Conservation (phyloP, 2,888 invertebrate genomes). For the Hermodice carunculata region DNA sequence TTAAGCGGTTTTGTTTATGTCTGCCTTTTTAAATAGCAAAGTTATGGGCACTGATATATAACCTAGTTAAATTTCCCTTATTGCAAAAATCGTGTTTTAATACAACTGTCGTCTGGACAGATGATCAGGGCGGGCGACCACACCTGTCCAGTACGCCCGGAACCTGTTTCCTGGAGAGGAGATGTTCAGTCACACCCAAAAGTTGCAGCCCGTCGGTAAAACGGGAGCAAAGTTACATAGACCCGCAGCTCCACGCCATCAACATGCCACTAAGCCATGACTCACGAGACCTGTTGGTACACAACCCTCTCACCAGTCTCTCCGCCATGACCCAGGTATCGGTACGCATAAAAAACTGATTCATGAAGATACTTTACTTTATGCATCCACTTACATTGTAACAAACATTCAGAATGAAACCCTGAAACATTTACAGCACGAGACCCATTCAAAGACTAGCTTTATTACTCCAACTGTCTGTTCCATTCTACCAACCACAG, state of each 20-base stretch:
- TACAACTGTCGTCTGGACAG: too few species aligned
- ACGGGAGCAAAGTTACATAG: slow-evolving; percentile 30
- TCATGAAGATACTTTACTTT: background rate
- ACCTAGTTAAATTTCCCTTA: too few species aligned
- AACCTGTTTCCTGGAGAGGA: slow-evolving; percentile 60
- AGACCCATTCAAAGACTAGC: too few species aligned
- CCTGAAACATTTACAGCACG: too few species aligned
- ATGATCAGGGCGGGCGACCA: slow-evolving; percentile 53
- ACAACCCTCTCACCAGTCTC: slow-evolving; percentile 34
- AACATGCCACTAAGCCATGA: background rate
- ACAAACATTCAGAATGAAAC: too few species aligned
- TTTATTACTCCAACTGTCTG: too few species aligned
- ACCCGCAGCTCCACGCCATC: slow-evolving; percentile 18
- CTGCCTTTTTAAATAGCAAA: too few species aligned
- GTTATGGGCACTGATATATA: too few species aligned
- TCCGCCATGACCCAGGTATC: slow-evolving; percentile 46
- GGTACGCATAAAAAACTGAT: background rate
- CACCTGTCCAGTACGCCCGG: slow-evolving; percentile 56
- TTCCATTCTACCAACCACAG: too few species aligned
- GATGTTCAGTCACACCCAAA: slow-evolving; percentile 24
- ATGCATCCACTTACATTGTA: too few species aligned
- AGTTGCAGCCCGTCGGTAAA: slow-evolving; percentile 1
- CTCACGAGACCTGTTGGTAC: background rate
- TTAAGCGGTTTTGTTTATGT: too few species aligned
- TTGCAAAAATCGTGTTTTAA: too few species aligned